Base-by-base conservation (phyloP, 2,113 vertebrate species). In the Chrysochloris asiatica region DNA sequence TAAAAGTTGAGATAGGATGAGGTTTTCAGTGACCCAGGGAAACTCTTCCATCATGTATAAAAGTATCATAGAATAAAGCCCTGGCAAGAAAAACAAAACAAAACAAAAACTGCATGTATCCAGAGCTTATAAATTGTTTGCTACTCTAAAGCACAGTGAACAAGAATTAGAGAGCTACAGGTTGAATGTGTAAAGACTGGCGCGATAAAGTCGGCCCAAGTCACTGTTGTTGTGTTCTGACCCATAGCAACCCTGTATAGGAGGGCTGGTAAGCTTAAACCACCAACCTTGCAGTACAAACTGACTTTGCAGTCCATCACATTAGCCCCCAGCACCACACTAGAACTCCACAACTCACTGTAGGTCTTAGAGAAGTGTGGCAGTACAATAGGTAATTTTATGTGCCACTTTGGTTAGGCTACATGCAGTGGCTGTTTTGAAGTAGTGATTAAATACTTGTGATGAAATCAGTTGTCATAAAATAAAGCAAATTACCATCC, bases 1-100 rank as follows among this genome's bases (percentile, higher is more conserved):
- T 19, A 78, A 17, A 36, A 63, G 22, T 77, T 50, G 13, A 54
- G 8, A 16, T 65, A 47, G 6, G 13, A 73, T 59, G 4, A 69
- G 10, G 1, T 2, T 7, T 52, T 45, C 8, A n/a, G 6, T 43
- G 17, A 52, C 36, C 11, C 59, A 33, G 80, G 14, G 79, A 45
- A 79, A 21, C 9, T 6, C 86, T 73, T 1, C 41, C 76, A 26
- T 41, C 4, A 45, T 17, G 19, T 76, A 2, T 22, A 67, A 50
- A 30, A 78, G 1, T 41, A 56, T 43, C 12, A 50, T 36, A 21
- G 71, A 10, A 52, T 10, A 80, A 83, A 22, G 19, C 11, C 30
- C 1, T 21, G 6, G 12, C 6, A 45, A 24, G n/a, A 8, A 10
- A 13, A 61, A n/a, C n/a, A n/a, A n/a, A n/a, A n/a, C n/a, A n/a